Conservation (phyloP, 2,888 invertebrate genomes). For the Epistrophe eligans region DNA sequence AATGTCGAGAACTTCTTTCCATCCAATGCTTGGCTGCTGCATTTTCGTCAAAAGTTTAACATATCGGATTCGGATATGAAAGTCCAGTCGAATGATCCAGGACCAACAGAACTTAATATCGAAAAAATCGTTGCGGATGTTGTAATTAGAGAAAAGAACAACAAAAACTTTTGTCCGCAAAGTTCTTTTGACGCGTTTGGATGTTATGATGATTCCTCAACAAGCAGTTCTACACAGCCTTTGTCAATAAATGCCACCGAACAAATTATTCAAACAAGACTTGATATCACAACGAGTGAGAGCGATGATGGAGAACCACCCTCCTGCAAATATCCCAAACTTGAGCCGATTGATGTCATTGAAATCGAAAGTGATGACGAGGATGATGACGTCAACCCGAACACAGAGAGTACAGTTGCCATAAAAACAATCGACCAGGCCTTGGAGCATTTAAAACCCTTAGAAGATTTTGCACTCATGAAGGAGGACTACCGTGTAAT, state of each 20-base stretch:
- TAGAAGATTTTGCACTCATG: slow-evolving; percentile 82
- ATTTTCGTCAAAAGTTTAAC: slow-evolving; percentile 77
- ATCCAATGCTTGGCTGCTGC: slow-evolving; percentile 77
- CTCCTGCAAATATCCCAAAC: slow-evolving; percentile 48
- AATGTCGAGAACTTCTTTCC: slow-evolving; percentile 79
- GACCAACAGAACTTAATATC: slow-evolving; percentile 50
- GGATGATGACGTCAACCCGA: neutral
- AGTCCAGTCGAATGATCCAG: slow-evolving; percentile 34
- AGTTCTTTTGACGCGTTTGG: neutral
- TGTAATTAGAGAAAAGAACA: slow-evolving; percentile 18
- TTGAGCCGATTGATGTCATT: slow-evolving; percentile 64
- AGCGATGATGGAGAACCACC: slow-evolving; percentile 36
- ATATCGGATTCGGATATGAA: slow-evolving; percentile 74
- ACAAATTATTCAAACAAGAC: slow-evolving; percentile 24
- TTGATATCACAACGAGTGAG: slow-evolving; percentile 24
- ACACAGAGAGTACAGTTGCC: neutral
- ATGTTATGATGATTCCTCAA: slow-evolving; percentile 54
- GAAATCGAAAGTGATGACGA: slow-evolving; percentile 62
- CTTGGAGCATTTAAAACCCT: slow-evolving; percentile 80
- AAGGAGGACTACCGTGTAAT: slow-evolving; percentile 82
- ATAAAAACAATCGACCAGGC: slow-evolving; percentile 77
- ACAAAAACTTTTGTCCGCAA: neutral
- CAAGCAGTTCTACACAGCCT: slow-evolving; percentile 37
- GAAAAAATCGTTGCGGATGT: slow-evolving; percentile 45
- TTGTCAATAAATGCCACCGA: slow-evolving; percentile 43